Evolutionary conservation across 2,113 vertebrate genomes (phyloP), one percentile per base, ranked within the genome.

Genomic region (Coptodon bakossiorum): DNA sequence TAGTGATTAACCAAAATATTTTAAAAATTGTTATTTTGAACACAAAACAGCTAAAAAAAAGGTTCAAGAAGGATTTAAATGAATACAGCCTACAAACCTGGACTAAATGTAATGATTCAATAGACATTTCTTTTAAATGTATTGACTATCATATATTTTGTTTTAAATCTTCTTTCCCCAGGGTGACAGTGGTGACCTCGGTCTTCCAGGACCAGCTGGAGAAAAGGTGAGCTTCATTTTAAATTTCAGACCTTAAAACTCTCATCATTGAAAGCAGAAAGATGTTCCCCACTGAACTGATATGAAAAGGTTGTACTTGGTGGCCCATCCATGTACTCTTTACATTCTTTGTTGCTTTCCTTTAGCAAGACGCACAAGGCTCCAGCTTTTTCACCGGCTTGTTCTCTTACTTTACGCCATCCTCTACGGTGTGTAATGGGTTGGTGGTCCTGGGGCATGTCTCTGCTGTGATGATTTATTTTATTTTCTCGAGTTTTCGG

Each of bases 101-200:
- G 16, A 78, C 16, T 27, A 48, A 63, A 48, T 63, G 29, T 63
- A 19, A 63, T 36, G 5, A 66, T 36, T 48, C 57, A 50, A 50
- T 14, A 12, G 12, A 63, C 12, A 2, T 63, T 16, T 45, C 5
- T 61, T 29, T 11, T 34, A n/a, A 16, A 16, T 12, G 34, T 38
- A 27, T 83, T 61, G 11, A 11, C 6, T 7, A 6, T 3, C 53
- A 19, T 61, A n/a, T 80, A 24, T 12, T 27, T 83, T 56, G 27
- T 50, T 48, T 78, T 19, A 78, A 78, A 52, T 59, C 17, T 11
- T 76, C 5, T 31, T 82, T 56, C 90, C 90, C 16, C 91, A 99
- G 98, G 98, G 97, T 0, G 95, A 97, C 7, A 3, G 89, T 36
- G 98, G 97, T 0, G 96, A 97, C 6, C 87, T 93, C 0, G 98